These are phyloP conservation scores for Lathamus discolor DNA, from an alignment of 2,113 vertebrate species.

Conservation along the genomic window DNA sequence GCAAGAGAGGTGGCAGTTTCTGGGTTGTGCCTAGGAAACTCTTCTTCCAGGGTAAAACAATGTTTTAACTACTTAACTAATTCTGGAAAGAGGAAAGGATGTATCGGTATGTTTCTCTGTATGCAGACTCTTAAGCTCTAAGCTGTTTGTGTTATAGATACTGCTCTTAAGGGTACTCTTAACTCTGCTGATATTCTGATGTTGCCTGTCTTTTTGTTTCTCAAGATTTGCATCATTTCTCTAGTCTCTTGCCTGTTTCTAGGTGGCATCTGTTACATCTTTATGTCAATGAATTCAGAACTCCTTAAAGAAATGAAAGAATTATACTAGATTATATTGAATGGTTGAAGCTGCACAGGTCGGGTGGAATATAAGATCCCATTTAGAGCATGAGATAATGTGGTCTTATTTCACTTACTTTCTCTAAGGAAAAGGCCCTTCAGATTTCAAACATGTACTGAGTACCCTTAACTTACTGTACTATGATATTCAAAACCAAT, in stretches of 20 bases:
- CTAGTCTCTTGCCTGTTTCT: background rate
- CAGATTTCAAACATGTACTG: background rate
- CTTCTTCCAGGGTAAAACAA: background rate
- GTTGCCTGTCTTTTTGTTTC: background rate
- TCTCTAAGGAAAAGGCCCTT: background rate
- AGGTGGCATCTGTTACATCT: background rate
- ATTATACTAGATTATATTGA: background rate
- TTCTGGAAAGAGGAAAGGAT: background rate
- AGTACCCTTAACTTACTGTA: background rate
- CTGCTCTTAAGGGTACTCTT: background rate
- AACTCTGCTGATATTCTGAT: background rate
- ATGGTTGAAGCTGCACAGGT: background rate
- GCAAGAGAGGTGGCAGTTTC: background rate
- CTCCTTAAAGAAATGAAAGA: background rate
- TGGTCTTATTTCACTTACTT: background rate
- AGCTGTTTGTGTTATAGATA: background rate
- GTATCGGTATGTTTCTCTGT: background rate
- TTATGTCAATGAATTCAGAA: background rate
- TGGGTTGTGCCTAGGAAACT: background rate
- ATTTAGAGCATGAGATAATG: background rate
- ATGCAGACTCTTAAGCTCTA: background rate
- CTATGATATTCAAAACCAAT: background rate
- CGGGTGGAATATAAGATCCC: background rate
- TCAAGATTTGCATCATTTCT: background rate
- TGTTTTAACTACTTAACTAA: background rate